Conservation (phyloP, 1,140 invertebrate genomes). For the Steinernema khuongi region DNA sequence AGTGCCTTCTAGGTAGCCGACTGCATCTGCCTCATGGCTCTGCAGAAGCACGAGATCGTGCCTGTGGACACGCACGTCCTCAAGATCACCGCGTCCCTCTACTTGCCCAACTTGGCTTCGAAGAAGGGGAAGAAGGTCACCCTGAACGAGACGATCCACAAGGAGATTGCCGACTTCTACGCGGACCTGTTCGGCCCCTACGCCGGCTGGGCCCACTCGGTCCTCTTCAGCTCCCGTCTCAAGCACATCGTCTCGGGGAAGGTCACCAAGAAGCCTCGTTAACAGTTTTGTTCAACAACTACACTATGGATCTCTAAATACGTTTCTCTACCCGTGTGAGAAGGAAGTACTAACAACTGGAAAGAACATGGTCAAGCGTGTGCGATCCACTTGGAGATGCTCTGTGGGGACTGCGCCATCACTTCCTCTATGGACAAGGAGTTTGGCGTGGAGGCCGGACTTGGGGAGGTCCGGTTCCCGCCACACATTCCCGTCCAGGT, state of each 20-base stretch:
- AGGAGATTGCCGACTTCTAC: conserved; percentile 76
- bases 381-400: neutral
- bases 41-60: conserved; percentile 78
- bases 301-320: neutral
- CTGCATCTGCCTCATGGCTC: conserved; percentile 92
- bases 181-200: conserved; percentile 74
- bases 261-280: neutral
- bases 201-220: conserved; percentile 91
- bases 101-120: conserved; percentile 63
- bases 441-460: neutral
- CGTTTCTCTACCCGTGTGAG: neutral
- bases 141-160: conserved; percentile 65
- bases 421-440: neutral
- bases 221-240: conserved; percentile 59
- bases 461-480: neutral
- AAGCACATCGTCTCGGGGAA: conserved; percentile 16
- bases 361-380: neutral
- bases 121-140: conserved; percentile 62
- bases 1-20: conserved; percentile 78
- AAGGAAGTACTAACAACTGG: neutral
- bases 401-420: neutral
- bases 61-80: conserved; percentile 95
- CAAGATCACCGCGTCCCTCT: conserved; percentile 76
- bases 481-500: neutral
- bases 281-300: neutral